Evolutionary conservation across 2,113 vertebrate species (phyloP), one percentile per base, ranked within the genome.

Genomic region (Indicator maculatus): DNA sequence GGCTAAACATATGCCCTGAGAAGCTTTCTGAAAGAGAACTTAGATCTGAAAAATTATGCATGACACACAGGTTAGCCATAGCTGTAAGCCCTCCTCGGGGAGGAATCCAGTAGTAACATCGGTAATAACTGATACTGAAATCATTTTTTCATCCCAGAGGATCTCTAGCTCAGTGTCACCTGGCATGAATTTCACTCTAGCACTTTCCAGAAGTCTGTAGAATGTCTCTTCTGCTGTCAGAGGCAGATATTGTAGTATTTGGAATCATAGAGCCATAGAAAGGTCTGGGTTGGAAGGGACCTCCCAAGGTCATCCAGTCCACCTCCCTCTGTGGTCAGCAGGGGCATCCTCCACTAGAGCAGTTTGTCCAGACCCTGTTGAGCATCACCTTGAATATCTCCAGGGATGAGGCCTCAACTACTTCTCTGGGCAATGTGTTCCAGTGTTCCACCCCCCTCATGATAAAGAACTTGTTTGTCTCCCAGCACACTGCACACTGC

Each of bases 91-190:
- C 16, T 86, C 39, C 36, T 72, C 1, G 3, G 56, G 41, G 33
- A 71, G 24, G 55, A 91, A 85, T 77, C 19, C 90, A 89, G 53
- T 84, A 6, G 86, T 90, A 92, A 52, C 19, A 79, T 66, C 59
- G 79, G 45, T 85, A 93, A 73, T 70, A 93, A 84, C 16, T 88
- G 80, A 75, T 88, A 94, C 41, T 59, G 69, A 83, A 86, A 88
- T 82, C n/a, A 38, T 39, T 66, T 82, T 90, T 94, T 83, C 47
- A 90, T 79, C 59, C 77, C 89, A 89, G 64, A 79, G 31, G 55
- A 72, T 89, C 21, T 76, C 61, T 87, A 95, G 70, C 71, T 75
- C 55, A 65, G 86, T 93, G 70, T 72, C 63, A 92, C 38, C 58
- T 61, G 63, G 55, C 82, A 0, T 87, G 63, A 93, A 24, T 91